Evolutionary conservation across 2,797 vertebrate species (phyloP).

Genomic region (Hephaestus fuliginosus): DNA sequence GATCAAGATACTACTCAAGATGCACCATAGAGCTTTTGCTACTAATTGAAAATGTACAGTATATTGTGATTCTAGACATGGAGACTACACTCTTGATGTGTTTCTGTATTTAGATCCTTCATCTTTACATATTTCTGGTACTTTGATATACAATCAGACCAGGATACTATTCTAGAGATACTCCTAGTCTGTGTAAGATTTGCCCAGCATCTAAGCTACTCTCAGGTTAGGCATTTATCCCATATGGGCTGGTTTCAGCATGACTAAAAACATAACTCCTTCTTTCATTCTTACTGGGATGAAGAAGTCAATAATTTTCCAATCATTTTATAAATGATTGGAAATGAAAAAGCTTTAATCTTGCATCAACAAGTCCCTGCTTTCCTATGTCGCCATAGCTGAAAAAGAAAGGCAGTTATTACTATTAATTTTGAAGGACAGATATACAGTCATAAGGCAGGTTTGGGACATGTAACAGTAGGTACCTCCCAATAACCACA

Average conservation of each 20-base stretch:
- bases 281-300: constrained; percentile 12
- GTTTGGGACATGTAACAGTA: constrained; percentile 6
- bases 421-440: neutral
- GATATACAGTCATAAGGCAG: neutral
- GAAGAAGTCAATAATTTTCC: neutral
- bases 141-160: neutral
- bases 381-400: neutral
- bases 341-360: neutral
- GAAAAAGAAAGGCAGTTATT: neutral
- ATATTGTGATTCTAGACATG: neutral
- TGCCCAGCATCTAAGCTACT: neutral
- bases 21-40: neutral
- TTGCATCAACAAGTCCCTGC: neutral
- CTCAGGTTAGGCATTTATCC: constrained; percentile 11
- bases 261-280: neutral
- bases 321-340: neutral
- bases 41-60: neutral
- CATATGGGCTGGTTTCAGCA: neutral
- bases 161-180: neutral
- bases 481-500: neutral
- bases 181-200: neutral
- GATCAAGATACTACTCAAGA: neutral
- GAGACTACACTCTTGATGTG: neutral
- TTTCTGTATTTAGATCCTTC: neutral
- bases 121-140: neutral